Percentiles rank a stretch among this genome's conserved stretches.
Evolutionary conservation across 2,888 invertebrate species (phyloP).

Genomic region (Agrochola lota): DNA sequence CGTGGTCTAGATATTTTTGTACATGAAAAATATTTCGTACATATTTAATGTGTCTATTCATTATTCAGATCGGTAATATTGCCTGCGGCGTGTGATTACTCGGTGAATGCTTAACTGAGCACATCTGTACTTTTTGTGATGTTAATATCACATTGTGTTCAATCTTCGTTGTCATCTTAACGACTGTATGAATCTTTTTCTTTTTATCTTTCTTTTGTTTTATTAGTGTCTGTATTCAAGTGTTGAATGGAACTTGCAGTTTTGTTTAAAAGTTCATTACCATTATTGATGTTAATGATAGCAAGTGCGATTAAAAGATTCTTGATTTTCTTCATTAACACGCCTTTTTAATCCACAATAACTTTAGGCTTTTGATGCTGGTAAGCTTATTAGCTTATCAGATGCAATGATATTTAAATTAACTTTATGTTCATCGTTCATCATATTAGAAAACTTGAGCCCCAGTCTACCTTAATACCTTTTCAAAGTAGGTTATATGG

Average conservation of each 20-base stretch:
- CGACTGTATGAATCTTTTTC: slow-evolving; percentile 41
- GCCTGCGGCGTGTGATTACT: slow-evolving; percentile 39
- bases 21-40: slow-evolving; percentile 47
- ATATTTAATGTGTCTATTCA: slow-evolving; percentile 44
- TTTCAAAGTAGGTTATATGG: neutral
- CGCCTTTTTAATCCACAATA: neutral
- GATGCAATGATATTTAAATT: neutral
- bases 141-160: slow-evolving; percentile 52
- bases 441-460: slow-evolving; percentile 11
- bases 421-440: neutral
- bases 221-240: slow-evolving; percentile 11
- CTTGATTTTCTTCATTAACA: neutral
- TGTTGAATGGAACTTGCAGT: slow-evolving; percentile 30
- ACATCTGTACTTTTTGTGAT: slow-evolving; percentile 37
- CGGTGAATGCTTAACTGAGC: slow-evolving; percentile 11
- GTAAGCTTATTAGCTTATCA: neutral
- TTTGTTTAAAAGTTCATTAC: slow-evolving; percentile 25
- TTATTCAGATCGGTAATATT: slow-evolving; percentile 30
- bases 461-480: neutral
- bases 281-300: neutral
- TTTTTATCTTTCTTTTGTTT: slow-evolving; percentile 22
- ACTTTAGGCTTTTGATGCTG: neutral
- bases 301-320: neutral
- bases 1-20: slow-evolving; percentile 51
- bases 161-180: slow-evolving; percentile 52